These are phyloP conservation scores for Pherbina coryleti DNA, from an alignment of 2,888 invertebrate species.

Conservation along the genomic window DNA sequence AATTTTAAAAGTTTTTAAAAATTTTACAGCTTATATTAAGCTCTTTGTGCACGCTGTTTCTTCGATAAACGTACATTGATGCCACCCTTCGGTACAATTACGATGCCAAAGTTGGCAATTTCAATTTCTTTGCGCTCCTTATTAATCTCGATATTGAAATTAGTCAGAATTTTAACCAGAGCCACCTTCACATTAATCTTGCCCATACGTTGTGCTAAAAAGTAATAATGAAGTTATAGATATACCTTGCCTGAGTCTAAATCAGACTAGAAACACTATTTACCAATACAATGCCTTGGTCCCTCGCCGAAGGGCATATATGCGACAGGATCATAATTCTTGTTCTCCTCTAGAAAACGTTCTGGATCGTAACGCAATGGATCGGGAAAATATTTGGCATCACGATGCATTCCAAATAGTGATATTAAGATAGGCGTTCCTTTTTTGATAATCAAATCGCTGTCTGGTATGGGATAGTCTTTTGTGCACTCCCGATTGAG, in stretches of 20 bases:
- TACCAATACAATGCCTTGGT: conserved; percentile 69
- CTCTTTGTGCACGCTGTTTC: conserved; percentile 36
- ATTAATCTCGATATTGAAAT: conserved; percentile 57
- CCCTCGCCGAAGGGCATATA: conserved; percentile 70
- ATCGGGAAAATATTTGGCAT: conserved; percentile 68
- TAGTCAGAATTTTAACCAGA: conserved; percentile 59
- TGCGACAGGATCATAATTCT: conserved; percentile 58
- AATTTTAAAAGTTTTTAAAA: not conserved
- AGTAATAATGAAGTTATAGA: not conserved
- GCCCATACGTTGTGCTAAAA: conserved; percentile 63
- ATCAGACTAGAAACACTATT: not conserved
- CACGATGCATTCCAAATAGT: conserved; percentile 67
- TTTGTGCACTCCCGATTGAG: conserved; percentile 68
- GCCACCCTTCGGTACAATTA: conserved; percentile 60
- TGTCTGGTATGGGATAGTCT: conserved; percentile 64
- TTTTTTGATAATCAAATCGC: conserved; percentile 60
- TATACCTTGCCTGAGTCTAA: not conserved
- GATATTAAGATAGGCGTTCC: conserved; percentile 68
- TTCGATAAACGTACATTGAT: conserved; percentile 57
- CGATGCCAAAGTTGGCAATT: conserved; percentile 58
- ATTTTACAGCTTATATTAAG: not conserved
- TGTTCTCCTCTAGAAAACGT: conserved; percentile 63
- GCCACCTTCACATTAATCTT: conserved; percentile 64
- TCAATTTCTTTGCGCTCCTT: conserved; percentile 58
- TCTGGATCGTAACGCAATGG: conserved; percentile 70